These are phyloP conservation scores for Aphidius colemani DNA, from an alignment of 2,888 invertebrate species.

Conservation along the genomic window DNA sequence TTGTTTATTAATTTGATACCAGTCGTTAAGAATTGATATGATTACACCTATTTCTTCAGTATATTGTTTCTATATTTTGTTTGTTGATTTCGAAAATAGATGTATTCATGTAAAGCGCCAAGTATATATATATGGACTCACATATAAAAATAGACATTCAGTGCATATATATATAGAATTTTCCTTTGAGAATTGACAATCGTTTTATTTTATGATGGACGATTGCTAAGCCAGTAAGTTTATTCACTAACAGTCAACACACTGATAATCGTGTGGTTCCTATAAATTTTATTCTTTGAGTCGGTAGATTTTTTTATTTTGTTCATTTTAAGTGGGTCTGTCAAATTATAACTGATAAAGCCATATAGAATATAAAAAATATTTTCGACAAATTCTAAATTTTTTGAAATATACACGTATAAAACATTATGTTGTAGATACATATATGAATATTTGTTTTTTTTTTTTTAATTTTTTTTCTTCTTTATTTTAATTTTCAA, in stretches of 20 bases:
- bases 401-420: constrained; percentile 38
- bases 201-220: too few relatives aligned
- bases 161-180: constrained; percentile 21
- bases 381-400: constrained; percentile 52
- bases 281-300: constrained; percentile 13
- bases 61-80: too few relatives aligned
- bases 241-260: too few relatives aligned
- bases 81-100: too few relatives aligned
- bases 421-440: constrained; percentile 42
- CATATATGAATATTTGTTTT: constrained; percentile 24
- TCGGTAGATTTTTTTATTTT: constrained; percentile 4
- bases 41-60: too few relatives aligned
- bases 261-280: neutral
- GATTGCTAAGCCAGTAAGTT: too few relatives aligned
- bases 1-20: too few relatives aligned
- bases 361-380: constrained; percentile 56
- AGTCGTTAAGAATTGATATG: too few relatives aligned
- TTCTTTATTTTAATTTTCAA: neutral
- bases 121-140: too few relatives aligned
- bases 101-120: too few relatives aligned
- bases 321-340: constrained; percentile 25
- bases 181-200: too few relatives aligned
- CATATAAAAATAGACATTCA: too few relatives aligned
- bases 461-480: neutral
- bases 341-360: constrained; percentile 41